These are phyloP conservation scores for Hypanus sabinus DNA, from an alignment of 2,113 vertebrate genomes.

Conservation along the genomic window DNA sequence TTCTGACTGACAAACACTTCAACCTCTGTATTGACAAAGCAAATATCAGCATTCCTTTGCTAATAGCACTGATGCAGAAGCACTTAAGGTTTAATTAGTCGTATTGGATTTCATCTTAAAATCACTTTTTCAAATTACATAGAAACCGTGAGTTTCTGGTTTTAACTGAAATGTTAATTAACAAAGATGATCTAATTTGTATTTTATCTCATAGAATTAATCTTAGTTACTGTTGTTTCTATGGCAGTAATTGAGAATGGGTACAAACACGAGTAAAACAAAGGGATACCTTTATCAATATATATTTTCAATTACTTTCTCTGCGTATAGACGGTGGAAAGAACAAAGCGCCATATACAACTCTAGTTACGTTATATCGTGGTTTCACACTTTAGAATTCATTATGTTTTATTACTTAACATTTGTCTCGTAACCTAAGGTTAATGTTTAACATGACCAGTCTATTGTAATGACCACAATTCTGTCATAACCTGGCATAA, in stretches of 20 bases:
- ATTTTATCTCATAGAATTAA: constrained; percentile 24
- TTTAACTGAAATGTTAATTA: background rate
- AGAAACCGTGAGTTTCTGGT: background rate
- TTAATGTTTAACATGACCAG: background rate
- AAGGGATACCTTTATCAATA: background rate
- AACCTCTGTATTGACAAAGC: background rate
- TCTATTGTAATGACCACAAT: background rate
- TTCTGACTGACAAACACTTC: background rate
- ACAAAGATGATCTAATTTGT: background rate
- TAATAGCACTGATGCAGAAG: background rate
- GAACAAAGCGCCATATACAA: background rate
- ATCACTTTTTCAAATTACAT: background rate
- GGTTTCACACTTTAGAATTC: background rate
- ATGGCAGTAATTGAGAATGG: background rate
- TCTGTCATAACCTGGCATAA: background rate
- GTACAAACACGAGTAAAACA: background rate
- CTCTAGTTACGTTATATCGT: background rate
- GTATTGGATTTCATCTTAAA: background rate
- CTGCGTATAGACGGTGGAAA: background rate
- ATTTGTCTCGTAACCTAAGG: background rate
- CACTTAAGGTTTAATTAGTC: background rate
- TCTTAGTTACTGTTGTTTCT: background rate
- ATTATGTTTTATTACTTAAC: background rate
- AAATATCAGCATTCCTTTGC: background rate
- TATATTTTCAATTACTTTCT: background rate